phyloP scores from a whole-genome alignment of 2,888 invertebrate genomes.

The Scrobipalpa costella region DNA sequence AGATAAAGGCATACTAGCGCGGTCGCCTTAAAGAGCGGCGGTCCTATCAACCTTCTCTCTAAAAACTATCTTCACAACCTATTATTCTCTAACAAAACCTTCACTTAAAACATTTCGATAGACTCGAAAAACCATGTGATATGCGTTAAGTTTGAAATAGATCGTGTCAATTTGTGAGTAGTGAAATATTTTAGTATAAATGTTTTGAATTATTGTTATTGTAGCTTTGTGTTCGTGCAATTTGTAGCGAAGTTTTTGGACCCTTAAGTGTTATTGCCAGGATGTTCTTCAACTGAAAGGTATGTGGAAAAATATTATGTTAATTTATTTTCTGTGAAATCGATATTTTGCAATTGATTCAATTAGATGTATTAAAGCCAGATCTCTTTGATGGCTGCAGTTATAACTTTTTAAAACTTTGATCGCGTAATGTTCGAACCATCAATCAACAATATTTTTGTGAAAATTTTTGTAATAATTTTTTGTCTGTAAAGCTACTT shows the following conservation, averaged over 20 bases:
- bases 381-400: no score
- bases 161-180: constrained; percentile 25
- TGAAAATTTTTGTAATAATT: no score
- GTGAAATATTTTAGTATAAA: constrained; percentile 30
- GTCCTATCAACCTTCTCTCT: constrained; percentile 16
- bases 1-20: constrained; percentile 35
- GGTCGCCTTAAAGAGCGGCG: constrained; percentile 30
- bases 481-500: no score
- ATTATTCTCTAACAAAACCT: constrained; percentile 6
- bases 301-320: not conserved
- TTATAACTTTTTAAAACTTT: not conserved
- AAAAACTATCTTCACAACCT: constrained; percentile 14
- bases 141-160: constrained; percentile 20
- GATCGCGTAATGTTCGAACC: no score
- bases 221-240: constrained; percentile 22
- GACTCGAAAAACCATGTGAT: constrained; percentile 21
- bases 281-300: constrained; percentile 11
- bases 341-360: not conserved
- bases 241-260: constrained; percentile 24
- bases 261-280: not conserved
- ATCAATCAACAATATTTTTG: no score
- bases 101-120: constrained; percentile 14
- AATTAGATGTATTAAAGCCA: not conserved
- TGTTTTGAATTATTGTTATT: constrained; percentile 20
- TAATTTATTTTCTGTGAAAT: not conserved